Evolutionary conservation across 2,797 vertebrate species (phyloP).

Genomic region (Periparus ater): DNA sequence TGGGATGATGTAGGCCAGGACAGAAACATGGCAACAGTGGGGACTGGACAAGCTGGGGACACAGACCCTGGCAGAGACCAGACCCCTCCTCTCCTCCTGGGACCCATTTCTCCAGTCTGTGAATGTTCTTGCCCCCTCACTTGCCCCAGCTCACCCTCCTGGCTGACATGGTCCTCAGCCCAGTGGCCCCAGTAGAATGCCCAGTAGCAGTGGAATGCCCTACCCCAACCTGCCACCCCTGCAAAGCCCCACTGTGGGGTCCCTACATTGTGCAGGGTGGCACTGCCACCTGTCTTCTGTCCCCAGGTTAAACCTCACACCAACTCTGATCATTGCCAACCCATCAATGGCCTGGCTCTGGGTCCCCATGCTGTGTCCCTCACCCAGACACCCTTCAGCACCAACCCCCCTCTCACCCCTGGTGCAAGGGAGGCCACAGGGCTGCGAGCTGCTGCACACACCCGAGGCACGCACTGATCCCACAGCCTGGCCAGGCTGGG

Average conservation of each 20-base stretch:
- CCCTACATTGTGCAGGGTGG: not conserved
- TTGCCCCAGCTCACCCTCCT: too few species aligned
- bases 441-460: fast-evolving
- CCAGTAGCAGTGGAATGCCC: not conserved
- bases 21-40: fast-evolving
- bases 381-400: fast-evolving
- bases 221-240: fast-evolving
- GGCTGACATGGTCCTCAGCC: not conserved
- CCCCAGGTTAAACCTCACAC: not conserved
- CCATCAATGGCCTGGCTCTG: not conserved
- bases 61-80: not conserved
- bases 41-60: not conserved
- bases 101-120: not conserved
- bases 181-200: not conserved
- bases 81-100: not conserved
- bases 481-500: not conserved
- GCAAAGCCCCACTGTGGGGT: fast-evolving
- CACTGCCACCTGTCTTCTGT: not conserved
- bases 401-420: fast-evolving
- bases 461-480: fast-evolving
- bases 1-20: not conserved
- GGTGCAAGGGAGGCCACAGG: fast-evolving
- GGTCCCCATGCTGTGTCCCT: fast-evolving
- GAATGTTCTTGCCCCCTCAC: fast-evolving
- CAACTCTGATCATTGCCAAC: fast-evolving